Conservation (phyloP, 2,888 invertebrate species). For the Dryococelus australis region DNA sequence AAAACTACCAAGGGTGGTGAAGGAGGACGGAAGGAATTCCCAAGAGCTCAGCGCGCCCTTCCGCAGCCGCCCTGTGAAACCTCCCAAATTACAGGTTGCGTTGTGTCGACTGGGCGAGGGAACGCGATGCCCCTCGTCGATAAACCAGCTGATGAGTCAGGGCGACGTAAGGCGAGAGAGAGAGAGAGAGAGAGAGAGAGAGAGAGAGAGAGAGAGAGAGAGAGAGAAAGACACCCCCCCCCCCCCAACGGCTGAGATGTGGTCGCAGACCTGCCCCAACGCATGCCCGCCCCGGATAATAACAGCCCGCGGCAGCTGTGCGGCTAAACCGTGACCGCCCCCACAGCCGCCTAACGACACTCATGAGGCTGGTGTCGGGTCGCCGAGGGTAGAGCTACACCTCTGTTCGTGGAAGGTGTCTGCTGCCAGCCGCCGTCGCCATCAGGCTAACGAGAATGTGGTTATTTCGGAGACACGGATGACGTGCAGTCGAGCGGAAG, state of each 20-base stretch:
- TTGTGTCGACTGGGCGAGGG: background rate
- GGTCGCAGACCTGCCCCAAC: background rate
- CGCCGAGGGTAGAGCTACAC: no score
- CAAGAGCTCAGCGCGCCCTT: background rate
- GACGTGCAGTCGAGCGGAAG: no score
- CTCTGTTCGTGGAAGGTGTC: no score
- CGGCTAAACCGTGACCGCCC: background rate
- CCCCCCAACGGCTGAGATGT: no score
- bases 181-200: no score
- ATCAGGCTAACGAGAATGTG: no score
- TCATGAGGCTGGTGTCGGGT: no score
- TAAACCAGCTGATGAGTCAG: background rate
- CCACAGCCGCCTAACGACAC: background rate
- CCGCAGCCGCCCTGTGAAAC: background rate
- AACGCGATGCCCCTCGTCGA: slow-evolving; percentile 9
- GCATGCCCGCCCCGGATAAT: slow-evolving; percentile 8
- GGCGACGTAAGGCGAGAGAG: no score
- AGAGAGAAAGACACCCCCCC: no score
- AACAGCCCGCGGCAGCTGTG: background rate
- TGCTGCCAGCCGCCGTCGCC: no score
- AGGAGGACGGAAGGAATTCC: background rate
- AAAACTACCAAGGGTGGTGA: background rate
- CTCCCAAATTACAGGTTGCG: background rate
- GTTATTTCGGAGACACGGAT: no score
- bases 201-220: no score